Evolutionary conservation across 2,888 invertebrate species (phyloP).

Genomic region (Lycophotia porphyrea): DNA sequence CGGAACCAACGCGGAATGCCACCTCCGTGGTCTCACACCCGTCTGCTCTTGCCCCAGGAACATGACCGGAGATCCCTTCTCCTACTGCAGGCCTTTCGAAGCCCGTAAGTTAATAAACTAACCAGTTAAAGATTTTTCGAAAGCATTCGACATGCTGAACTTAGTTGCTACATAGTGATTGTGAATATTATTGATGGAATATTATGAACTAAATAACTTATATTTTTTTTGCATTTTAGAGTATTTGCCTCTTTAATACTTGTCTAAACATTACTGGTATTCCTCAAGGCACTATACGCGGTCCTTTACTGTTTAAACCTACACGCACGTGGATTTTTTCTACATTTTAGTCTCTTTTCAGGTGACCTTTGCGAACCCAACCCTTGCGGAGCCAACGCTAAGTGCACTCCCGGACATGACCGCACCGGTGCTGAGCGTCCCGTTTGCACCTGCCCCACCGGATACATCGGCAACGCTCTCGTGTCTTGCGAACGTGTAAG

Average conservation of each 20-base stretch:
- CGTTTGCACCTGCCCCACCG: constrained; percentile 95
- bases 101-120: constrained; percentile 89
- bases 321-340: no score
- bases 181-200: background rate
- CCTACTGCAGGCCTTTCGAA: constrained; percentile 94
- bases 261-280: constrained; percentile 1
- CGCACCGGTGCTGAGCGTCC: constrained; percentile 95
- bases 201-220: background rate
- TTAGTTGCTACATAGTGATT: background rate
- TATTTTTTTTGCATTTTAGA: no score
- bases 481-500: constrained; percentile 91
- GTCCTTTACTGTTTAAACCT: background rate
- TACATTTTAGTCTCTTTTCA: constrained; percentile 71
- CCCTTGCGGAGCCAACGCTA: constrained; percentile 95
- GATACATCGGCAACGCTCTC: constrained; percentile 94
- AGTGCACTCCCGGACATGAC: constrained; percentile 96
- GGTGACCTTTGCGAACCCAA: constrained; percentile 96
- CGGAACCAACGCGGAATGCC: constrained; percentile 95
- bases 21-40: constrained; percentile 94
- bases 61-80: constrained; percentile 97
- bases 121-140: background rate
- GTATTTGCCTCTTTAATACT: background rate
- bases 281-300: constrained; percentile 32
- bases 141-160: constrained; percentile 27
- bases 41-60: constrained; percentile 96